These are phyloP conservation scores for Oligia strigilis DNA, from an alignment of 2,888 invertebrate species.

Conservation along the genomic window DNA sequence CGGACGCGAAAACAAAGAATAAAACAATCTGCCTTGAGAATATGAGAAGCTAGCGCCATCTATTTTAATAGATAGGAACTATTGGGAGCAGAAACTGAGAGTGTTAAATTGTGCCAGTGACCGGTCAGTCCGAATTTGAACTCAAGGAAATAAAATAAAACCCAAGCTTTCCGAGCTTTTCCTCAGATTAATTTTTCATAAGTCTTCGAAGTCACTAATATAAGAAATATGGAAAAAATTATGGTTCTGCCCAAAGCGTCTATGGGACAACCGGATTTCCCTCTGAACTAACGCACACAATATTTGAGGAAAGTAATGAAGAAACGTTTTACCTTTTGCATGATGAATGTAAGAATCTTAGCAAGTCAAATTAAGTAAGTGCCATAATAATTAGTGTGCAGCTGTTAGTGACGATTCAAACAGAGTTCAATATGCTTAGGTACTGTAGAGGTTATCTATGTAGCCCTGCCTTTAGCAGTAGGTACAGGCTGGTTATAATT, in stretches of 20 bases:
- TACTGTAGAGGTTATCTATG: too few relatives aligned
- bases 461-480: too few relatives aligned
- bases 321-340: background rate
- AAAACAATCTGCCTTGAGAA: conserved; percentile 26
- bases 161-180: background rate
- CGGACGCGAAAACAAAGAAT: conserved; percentile 50
- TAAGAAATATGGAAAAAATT: background rate
- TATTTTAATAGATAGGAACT: conserved; percentile 18
- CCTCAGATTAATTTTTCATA: background rate
- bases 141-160: conserved; percentile 7
- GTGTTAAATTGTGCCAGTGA: conserved; percentile 33
- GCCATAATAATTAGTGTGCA: background rate
- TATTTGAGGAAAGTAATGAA: background rate
- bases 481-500: too few relatives aligned
- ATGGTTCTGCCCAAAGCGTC: background rate
- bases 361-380: conserved; percentile 11
- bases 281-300: background rate
- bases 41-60: conserved; percentile 24
- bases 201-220: background rate
- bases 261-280: background rate
- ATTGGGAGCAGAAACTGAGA: conserved; percentile 43
- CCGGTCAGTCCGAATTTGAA: conserved; percentile 25
- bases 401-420: background rate
- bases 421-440: background rate
- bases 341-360: background rate